A percentile compares a stretch with the other conserved stretches of the same genome.
These are phyloP conservation scores for Acanthiza pusilla DNA, from an alignment of 2,797 vertebrate genomes.

Conservation along the genomic window DNA sequence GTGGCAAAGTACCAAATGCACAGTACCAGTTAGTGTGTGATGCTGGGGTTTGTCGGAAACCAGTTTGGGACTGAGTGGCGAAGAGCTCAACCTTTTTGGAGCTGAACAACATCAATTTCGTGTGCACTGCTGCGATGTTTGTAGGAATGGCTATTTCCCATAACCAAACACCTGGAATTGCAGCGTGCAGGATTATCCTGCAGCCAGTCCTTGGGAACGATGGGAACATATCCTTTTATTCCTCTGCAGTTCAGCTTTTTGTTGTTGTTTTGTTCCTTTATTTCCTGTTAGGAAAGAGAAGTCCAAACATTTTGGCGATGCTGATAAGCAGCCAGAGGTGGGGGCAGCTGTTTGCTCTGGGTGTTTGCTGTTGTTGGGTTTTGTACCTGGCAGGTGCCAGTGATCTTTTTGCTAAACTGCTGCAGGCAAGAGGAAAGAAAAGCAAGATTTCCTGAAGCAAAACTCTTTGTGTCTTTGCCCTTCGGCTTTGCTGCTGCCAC, in stretches of 20 bases:
- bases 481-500: not conserved
- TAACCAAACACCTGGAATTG: not conserved
- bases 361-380: not conserved
- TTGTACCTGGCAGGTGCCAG: not conserved
- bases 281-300: not conserved
- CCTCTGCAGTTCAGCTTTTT: not conserved
- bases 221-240: not conserved
- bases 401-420: not conserved
- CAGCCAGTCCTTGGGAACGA: not conserved
- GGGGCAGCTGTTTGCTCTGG: not conserved
- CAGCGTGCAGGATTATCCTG: not conserved
- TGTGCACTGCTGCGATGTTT: accelerated
- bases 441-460: not conserved
- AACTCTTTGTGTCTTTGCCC: not conserved
- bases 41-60: not conserved
- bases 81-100: not conserved
- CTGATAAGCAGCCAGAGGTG: not conserved
- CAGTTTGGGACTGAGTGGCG: not conserved
- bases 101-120: not conserved
- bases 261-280: not conserved
- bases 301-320: accelerated
- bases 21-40: accelerated
- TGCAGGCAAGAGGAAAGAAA: not conserved
- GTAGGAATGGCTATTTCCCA: not conserved
- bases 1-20: not conserved